Conservation (phyloP, 2,888 invertebrate species). For the Oxyteleia sp. region DNA sequence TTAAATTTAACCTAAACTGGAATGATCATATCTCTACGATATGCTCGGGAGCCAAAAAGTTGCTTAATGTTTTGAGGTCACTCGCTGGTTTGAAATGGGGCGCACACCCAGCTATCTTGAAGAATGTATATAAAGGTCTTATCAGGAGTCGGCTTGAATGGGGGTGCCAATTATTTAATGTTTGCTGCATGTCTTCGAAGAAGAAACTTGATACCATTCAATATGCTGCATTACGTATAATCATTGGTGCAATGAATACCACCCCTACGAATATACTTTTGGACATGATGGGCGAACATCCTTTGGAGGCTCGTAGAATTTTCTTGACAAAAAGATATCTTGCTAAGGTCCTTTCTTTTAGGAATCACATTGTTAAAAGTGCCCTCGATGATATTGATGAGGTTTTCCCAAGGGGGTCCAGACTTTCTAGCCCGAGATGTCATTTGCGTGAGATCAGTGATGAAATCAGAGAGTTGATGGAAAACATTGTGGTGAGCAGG, state of each 20-base stretch:
- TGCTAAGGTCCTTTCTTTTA: neutral
- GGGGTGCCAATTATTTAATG: constrained; percentile 5
- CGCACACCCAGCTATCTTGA: neutral
- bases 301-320: constrained; percentile 8
- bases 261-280: constrained; percentile 16
- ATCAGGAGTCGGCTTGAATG: constrained; percentile 1
- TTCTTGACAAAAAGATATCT: constrained; percentile 26
- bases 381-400: no score
- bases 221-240: neutral
- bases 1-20: constrained; percentile 12
- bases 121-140: neutral
- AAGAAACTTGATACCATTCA: constrained; percentile 16
- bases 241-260: constrained; percentile 1
- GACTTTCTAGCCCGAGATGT: neutral
- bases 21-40: neutral
- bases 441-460: neutral
- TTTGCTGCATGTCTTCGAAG: neutral
- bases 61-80: neutral
- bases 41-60: neutral
- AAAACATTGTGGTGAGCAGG: neutral
- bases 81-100: neutral
- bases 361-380: neutral
- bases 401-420: no score
- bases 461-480: neutral
- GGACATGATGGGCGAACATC: constrained; percentile 4